Evolutionary conservation across 2,113 vertebrate genomes (phyloP).

Genomic region (Chrysochloris asiatica): DNA sequence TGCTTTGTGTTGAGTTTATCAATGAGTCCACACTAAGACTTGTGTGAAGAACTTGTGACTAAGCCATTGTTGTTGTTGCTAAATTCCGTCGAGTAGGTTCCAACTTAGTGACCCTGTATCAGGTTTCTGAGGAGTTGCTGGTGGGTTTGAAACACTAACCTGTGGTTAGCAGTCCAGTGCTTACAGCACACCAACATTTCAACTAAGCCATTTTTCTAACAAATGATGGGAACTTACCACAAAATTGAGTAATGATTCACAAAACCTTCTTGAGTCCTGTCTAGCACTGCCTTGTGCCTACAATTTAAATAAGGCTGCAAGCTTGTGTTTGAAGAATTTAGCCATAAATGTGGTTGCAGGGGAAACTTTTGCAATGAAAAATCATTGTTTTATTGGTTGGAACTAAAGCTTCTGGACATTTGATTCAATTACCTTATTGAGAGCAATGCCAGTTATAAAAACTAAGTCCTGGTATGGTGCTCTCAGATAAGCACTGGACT

Average conservation of each 20-base stretch:
- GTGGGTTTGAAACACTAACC: too few relatives aligned
- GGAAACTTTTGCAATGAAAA: constrained; percentile 25
- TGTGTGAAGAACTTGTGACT: constrained; percentile 26
- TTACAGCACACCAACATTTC: too few relatives aligned
- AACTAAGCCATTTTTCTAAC: constrained; percentile 54
- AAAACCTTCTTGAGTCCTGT: constrained; percentile 38
- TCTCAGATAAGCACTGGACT: too few relatives aligned
- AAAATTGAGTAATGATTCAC: constrained; percentile 54
- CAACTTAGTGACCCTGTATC: too few relatives aligned
- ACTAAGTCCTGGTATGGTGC: too few relatives aligned
- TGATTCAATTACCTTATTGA: constrained; percentile 4
- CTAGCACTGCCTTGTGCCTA: background rate
- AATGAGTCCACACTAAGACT: too few relatives aligned
- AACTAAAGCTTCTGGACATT: background rate
- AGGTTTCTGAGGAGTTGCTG: too few relatives aligned
- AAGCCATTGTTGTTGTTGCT: too few relatives aligned
- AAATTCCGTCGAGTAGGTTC: too few relatives aligned
- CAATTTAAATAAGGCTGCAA: background rate
- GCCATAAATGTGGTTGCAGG: background rate
- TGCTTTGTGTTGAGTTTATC: too few relatives aligned
- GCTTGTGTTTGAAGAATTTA: constrained; percentile 26
- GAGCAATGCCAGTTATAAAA: background rate
- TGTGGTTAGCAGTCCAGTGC: too few relatives aligned
- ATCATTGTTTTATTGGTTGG: background rate
- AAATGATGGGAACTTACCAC: constrained; percentile 27